Conservation (phyloP, 2,888 invertebrate genomes). For the Orthosia cruda region DNA sequence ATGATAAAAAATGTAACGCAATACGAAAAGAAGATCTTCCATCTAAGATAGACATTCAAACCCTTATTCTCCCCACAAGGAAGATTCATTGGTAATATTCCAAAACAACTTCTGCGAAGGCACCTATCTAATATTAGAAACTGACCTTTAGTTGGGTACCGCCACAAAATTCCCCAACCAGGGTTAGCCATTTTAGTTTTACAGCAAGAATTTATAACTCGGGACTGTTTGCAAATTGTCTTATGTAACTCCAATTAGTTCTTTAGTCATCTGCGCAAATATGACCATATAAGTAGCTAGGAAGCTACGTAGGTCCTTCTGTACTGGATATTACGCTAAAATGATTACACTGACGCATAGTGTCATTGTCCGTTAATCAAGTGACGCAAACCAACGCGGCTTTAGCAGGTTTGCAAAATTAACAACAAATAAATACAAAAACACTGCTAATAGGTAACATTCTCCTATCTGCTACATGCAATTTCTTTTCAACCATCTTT, state of each 20-base stretch:
- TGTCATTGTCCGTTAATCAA: conserved; percentile 21
- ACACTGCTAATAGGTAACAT: too few species aligned
- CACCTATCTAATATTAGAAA: background rate
- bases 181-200: background rate
- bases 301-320: background rate
- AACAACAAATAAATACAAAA: background rate
- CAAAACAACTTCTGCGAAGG: background rate
- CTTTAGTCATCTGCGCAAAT: conserved; percentile 1
- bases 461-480: too few species aligned
- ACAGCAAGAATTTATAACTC: conserved; percentile 13
- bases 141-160: background rate
- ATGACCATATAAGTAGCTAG: background rate
- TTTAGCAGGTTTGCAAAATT: background rate
- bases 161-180: conserved; percentile 2
- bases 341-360: conserved; percentile 11
- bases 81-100: background rate
- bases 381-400: conserved; percentile 43
- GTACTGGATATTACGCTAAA: conserved; percentile 8
- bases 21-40: background rate
- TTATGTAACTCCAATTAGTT: background rate
- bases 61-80: background rate
- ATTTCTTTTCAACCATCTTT: too few species aligned
- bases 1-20: too few species aligned
- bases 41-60: background rate
- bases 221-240: background rate